Evolutionary conservation across 2,797 vertebrate species (phyloP), one percentile per base, ranked within the genome.

Genomic region (Neosalanx taihuensis): DNA sequence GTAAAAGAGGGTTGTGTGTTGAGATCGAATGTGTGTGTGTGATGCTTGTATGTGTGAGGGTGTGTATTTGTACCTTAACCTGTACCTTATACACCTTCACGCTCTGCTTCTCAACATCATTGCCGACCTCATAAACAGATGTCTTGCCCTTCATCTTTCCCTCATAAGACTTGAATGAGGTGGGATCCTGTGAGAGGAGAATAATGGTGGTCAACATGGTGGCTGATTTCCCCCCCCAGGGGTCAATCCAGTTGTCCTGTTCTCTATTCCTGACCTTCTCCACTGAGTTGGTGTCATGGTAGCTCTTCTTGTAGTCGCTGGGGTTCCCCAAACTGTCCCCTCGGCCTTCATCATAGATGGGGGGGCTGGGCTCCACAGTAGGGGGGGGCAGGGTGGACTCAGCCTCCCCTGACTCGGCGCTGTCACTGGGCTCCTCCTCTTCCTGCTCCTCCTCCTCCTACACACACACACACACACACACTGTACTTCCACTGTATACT

Each of bases 221-320:
- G 23, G 23, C 23, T 26, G 23, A 26, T 26, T 66, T 72, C 0
- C 72, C 64, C 6, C 76, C 82, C 79, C 6, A 9, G 1, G 7
- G 35, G 10, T 37, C 35, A 10, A 37, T 46, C 7, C 10, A 46
- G 41, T 46, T 46, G 7, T 41, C 37, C 37, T 9, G 37, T 41
- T 88, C 86, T 53, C 15, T 81, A 30, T 80, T 49, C 59, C 41
- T 64, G 30, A 18, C 61, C 3, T 91, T 92, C 67, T 89, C 85
- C 31, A 92, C 88, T 72, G 88, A 81, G 30, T 93, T 92, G 63
- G 89, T 88, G 64, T 93, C 89, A 26, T 78, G 70, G 6, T 91
- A 92, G 59, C 85, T 87, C 69, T 93, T 94, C 67, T 93, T 93
- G 84, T 93, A 92, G 63, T 92, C 90, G 0, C 83, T 77, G 49